phyloP scores from a whole-genome alignment of 37 sponge, comb jelly and placozoan genomes.

The Corticium candelabrum region DNA sequence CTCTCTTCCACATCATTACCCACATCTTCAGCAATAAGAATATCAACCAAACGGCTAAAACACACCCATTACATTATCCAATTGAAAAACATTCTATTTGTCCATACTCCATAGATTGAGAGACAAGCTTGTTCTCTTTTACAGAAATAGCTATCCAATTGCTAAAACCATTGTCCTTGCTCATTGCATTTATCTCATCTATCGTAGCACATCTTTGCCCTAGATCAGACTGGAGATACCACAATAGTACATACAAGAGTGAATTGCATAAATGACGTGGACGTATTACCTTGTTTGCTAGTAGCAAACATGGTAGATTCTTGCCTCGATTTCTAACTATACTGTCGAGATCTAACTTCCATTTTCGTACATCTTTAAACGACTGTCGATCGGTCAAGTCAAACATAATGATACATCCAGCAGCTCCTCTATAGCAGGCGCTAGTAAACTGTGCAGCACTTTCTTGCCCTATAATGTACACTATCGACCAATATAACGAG shows the following conservation, averaged over 20 bases:
- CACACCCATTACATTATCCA: background rate
- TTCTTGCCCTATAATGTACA: background rate
- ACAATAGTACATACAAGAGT: too few relatives aligned
- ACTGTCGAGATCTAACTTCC: constrained; percentile 11
- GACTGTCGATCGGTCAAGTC: constrained; percentile 8
- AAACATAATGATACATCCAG: constrained; percentile 11
- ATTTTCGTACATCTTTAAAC: background rate
- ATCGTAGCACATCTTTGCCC: background rate
- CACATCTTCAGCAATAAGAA: background rate
- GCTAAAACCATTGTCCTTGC: background rate
- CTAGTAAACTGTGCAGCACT: background rate
- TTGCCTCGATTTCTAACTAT: constrained; percentile 3
- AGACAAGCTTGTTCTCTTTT: background rate
- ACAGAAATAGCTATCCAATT: background rate
- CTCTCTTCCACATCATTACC: background rate
- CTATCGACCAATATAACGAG: background rate
- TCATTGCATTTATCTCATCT: background rate
- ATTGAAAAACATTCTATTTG: too few relatives aligned
- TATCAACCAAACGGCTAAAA: background rate
- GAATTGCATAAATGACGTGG: too few relatives aligned
- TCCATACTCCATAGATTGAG: background rate
- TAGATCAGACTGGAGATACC: background rate
- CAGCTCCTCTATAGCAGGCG: background rate
- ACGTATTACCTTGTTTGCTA: constrained; percentile 19
- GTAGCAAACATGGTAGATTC: constrained; percentile 5